phyloP scores from a whole-genome alignment of 2,797 vertebrate genomes.

The Rhinoraja longicauda region DNA sequence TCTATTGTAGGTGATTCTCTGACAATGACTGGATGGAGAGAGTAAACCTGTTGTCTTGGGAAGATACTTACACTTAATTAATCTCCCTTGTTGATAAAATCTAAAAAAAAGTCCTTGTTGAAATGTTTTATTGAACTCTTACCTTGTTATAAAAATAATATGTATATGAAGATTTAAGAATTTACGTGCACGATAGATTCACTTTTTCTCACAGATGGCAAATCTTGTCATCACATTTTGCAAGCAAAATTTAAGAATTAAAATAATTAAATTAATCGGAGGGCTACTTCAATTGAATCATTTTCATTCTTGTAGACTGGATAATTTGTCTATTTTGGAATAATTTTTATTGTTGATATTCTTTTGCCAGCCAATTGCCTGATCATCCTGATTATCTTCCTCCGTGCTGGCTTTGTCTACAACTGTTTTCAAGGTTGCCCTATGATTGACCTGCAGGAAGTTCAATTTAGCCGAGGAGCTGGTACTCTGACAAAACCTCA shows the following conservation, averaged over 20 bases:
- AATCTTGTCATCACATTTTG: neutral
- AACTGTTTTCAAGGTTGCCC: neutral
- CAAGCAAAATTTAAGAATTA: conserved; percentile 2
- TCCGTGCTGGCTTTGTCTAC: neutral
- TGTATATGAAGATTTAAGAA: neutral
- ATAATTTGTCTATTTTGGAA: neutral
- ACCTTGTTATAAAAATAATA: neutral
- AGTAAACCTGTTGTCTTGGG: conserved; percentile 46
- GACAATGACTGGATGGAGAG: too few relatives aligned
- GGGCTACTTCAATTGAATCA: neutral
- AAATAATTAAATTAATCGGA: neutral
- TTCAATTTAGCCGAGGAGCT: neutral
- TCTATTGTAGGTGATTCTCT: too few relatives aligned
- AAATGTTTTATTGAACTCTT: conserved; percentile 43
- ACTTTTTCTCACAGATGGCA: neutral
- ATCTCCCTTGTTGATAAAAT: conserved; percentile 44
- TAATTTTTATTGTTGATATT: neutral
- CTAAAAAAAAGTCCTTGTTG: conserved; percentile 43
- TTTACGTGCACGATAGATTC: neutral
- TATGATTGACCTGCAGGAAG: neutral
- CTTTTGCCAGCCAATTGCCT: neutral
- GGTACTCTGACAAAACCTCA: neutral
- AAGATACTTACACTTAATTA: conserved; percentile 48
- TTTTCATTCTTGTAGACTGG: neutral
- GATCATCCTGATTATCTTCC: neutral